Conservation (phyloP, 2,113 vertebrate genomes). For the Hystrix cristata region DNA sequence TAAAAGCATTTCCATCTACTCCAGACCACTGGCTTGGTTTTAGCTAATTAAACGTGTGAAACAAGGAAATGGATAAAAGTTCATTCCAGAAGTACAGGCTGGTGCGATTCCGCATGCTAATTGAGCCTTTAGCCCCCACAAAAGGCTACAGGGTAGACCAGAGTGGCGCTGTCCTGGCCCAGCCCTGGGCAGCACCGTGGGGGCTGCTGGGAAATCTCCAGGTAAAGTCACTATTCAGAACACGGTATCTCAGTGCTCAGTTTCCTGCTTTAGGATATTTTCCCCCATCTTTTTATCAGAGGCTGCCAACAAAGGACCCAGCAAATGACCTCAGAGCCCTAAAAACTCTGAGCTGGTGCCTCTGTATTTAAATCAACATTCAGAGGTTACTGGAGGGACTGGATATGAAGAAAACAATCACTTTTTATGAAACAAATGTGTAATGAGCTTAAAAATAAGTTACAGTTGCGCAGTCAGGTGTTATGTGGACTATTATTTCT, state of each 20-base stretch:
- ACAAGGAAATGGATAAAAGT: conserved; percentile 87
- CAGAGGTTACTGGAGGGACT: conserved; percentile 57
- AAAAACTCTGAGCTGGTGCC: conserved; percentile 66
- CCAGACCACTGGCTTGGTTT: conserved; percentile 83
- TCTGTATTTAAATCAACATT: conserved; percentile 69
- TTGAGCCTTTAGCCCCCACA: conserved; percentile 82
- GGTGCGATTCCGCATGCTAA: conserved; percentile 85
- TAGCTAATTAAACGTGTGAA: conserved; percentile 90
- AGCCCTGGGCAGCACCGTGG: conserved; percentile 65
- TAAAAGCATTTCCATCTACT: conserved; percentile 81
- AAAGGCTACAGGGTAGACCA: conserved; percentile 79
- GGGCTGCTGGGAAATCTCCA: conserved; percentile 79
- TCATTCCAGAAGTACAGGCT: conserved; percentile 85
- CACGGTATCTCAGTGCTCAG: conserved; percentile 75
- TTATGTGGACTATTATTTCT: neutral
- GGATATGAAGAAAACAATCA: conserved; percentile 10
- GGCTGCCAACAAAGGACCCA: conserved; percentile 79
- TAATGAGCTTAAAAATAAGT: neutral
- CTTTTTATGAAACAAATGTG: conserved; percentile 66
- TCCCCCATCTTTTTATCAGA: conserved; percentile 59
- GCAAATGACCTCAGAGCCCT: conserved; percentile 38
- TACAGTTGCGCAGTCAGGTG: neutral
- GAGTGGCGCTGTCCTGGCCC: conserved; percentile 74
- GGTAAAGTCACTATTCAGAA: conserved; percentile 82
- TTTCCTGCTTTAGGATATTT: conserved; percentile 76